phyloP scores from a whole-genome alignment of 2,797 vertebrate genomes.

The Rachycentron canadum region DNA sequence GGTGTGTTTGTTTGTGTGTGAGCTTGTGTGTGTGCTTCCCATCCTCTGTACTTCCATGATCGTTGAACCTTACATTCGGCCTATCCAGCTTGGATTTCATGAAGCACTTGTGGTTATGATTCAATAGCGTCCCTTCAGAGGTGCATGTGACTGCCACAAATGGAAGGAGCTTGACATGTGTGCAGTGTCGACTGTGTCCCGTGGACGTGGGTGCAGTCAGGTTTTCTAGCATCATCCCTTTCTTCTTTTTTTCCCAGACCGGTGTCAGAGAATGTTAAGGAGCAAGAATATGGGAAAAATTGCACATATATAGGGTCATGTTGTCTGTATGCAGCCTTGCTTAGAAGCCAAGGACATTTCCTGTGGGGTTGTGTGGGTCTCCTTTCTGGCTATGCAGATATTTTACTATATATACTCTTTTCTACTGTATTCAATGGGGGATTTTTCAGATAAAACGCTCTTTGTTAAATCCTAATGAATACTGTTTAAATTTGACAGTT shows the following conservation, averaged over 20 bases:
- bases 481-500: slow-evolving; percentile 73
- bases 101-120: slow-evolving; percentile 37
- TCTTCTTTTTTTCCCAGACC: slow-evolving; percentile 7
- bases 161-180: slow-evolving; percentile 24
- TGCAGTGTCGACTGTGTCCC: slow-evolving; percentile 46
- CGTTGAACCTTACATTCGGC: background rate
- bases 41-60: background rate
- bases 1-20: background rate
- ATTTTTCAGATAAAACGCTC: slow-evolving; percentile 59
- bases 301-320: slow-evolving; percentile 42
- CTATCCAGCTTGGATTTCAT: slow-evolving; percentile 3
- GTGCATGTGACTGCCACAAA: slow-evolving; percentile 2
- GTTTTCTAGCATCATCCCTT: background rate
- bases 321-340: slow-evolving; percentile 40
- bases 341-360: slow-evolving; percentile 53
- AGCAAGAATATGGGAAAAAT: slow-evolving; percentile 25
- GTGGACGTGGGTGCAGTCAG: slow-evolving; percentile 36
- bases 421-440: slow-evolving; percentile 76
- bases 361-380: slow-evolving; percentile 56
- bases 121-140: background rate
- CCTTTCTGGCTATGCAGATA: slow-evolving; percentile 80
- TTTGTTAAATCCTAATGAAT: slow-evolving; percentile 73
- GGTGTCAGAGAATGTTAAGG: slow-evolving; percentile 30
- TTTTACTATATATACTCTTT: slow-evolving; percentile 72
- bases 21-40: background rate